These are phyloP conservation scores for Idris sp. DNA, from an alignment of 1,140 invertebrate species.

Conservation along the genomic window DNA sequence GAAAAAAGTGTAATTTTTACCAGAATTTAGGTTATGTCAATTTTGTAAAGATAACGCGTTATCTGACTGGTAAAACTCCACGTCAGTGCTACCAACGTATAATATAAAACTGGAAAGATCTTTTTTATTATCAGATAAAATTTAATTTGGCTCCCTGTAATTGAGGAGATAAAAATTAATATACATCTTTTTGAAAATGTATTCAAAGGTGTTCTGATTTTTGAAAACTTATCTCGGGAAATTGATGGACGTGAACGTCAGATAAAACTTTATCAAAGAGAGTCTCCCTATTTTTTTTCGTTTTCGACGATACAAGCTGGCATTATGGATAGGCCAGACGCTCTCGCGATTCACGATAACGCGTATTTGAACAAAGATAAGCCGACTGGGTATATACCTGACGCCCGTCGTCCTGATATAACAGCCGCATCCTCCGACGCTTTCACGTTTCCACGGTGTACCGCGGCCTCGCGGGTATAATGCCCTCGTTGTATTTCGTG, in stretches of 20 bases:
- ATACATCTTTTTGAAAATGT: too few species aligned
- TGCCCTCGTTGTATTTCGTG: conserved; percentile 33
- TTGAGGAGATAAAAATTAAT: too few species aligned
- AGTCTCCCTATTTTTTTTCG: conserved; percentile 2
- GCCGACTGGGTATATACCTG: conserved; percentile 14
- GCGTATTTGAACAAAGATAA: conserved; percentile 37
- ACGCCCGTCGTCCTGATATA: conserved; percentile 26
- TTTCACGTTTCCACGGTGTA: conserved; percentile 9
- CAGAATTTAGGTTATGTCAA: too few species aligned
- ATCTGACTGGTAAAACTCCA: too few species aligned
- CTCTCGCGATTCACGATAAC: conserved; percentile 29
- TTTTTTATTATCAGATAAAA: too few species aligned
- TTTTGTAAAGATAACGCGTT: too few species aligned
- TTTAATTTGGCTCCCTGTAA: too few species aligned
- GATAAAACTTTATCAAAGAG: conserved; percentile 1
- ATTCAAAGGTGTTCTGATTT: too few species aligned
- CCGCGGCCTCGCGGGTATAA: conserved; percentile 42
- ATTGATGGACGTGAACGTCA: conserved; percentile 1
- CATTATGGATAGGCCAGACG: conserved; percentile 22
- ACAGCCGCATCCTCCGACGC: conserved; percentile 15
- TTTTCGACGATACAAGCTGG: conserved; percentile 10
- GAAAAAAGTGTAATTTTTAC: too few species aligned
- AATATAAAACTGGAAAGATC: too few species aligned
- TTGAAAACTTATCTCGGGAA: conserved; percentile 4
- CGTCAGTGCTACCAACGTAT: too few species aligned